These are phyloP conservation scores for Aix galericulata DNA, from an alignment of 2,113 vertebrate genomes.

Conservation along the genomic window DNA sequence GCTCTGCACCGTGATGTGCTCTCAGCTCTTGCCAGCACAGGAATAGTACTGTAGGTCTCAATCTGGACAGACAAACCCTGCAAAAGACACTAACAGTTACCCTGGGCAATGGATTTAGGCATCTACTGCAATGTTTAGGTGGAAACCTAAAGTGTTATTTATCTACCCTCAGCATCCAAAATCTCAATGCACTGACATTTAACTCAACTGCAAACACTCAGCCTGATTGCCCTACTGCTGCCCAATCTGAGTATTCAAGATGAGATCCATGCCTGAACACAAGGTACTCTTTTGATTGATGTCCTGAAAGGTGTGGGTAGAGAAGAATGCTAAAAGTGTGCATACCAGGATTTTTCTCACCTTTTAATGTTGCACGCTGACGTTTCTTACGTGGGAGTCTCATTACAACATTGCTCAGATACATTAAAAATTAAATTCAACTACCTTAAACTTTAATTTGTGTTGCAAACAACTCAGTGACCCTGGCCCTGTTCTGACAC, in stretches of 20 bases:
- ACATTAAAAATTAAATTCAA: background rate
- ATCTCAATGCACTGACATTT: background rate
- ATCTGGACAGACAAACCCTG: background rate
- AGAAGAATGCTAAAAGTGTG: background rate
- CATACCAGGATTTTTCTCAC: background rate
- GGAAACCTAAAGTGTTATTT: background rate
- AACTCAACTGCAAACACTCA: background rate
- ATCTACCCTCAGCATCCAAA: background rate
- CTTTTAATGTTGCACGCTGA: background rate
- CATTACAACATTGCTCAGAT: background rate
- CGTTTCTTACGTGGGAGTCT: background rate
- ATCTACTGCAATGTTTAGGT: background rate
- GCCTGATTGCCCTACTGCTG: background rate
- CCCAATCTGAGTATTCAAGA: background rate
- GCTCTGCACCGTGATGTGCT: fast-evolving
- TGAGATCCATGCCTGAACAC: background rate
- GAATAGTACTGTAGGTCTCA: background rate
- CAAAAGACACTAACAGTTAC: background rate
- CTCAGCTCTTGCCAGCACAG: background rate
- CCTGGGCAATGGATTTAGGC: background rate
- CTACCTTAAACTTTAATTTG: background rate
- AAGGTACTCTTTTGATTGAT: background rate
- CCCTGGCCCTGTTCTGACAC: background rate
- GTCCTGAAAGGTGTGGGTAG: background rate
- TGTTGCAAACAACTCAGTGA: background rate